Evolutionary conservation across 2,888 invertebrate species (phyloP).

Genomic region (Pristionchus maxplancki): DNA sequence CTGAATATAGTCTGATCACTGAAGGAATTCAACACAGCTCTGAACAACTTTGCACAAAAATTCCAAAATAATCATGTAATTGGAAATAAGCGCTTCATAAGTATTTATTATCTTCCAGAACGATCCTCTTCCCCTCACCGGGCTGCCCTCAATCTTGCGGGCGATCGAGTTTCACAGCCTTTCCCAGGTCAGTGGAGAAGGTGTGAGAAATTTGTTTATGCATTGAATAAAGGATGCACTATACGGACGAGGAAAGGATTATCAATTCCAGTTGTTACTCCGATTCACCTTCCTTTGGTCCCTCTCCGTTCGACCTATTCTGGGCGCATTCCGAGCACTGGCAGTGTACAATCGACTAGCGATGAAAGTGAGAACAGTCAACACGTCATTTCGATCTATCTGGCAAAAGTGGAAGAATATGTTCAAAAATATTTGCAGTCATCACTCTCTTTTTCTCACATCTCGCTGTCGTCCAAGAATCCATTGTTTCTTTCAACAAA

Average conservation of each 20-base stretch:
- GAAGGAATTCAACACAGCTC: no score
- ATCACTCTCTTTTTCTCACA: neutral
- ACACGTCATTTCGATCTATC: neutral
- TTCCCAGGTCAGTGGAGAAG: neutral
- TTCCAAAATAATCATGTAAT: no score
- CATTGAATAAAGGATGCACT: no score
- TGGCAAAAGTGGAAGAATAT: no score
- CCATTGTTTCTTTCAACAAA: no score
- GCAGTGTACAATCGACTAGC: neutral
- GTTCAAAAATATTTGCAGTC: no score
- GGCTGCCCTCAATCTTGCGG: neutral
- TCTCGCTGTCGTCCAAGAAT: neutral
- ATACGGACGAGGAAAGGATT: no score
- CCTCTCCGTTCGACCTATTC: neutral
- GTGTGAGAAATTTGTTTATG: neutral
- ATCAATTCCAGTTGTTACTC: conserved; percentile 18
- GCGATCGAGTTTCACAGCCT: conserved; percentile 3
- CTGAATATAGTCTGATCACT: no score
- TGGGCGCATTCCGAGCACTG: neutral
- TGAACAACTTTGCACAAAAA: neutral
- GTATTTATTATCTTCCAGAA: neutral
- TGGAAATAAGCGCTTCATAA: no score
- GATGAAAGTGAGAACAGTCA: neutral
- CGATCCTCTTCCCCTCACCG: neutral
- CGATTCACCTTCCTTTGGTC: conserved; percentile 15